phyloP scores from a whole-genome alignment of 2,888 invertebrate species.

The Eueremaeus valkanovi region DNA sequence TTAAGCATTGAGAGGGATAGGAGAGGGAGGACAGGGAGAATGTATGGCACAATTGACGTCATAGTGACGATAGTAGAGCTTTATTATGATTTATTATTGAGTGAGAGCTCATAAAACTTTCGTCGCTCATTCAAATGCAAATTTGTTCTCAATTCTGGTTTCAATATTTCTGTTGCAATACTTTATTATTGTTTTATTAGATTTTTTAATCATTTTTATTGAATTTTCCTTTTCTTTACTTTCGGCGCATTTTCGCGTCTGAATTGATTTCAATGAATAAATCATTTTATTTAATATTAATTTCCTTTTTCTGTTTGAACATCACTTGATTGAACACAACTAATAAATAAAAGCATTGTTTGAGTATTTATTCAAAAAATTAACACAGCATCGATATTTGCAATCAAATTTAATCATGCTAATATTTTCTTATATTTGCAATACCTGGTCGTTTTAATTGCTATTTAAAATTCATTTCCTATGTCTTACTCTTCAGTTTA shows the following conservation, averaged over 20 bases:
- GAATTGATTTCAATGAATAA: neutral
- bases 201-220: no score
- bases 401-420: no score
- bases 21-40: neutral
- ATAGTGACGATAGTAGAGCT: constrained; percentile 7
- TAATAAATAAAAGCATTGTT: no score
- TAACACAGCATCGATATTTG: neutral
- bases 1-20: neutral
- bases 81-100: constrained; percentile 28
- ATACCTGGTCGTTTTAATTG: no score
- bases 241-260: no score
- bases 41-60: constrained; percentile 25
- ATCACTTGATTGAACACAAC: no score
- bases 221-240: no score
- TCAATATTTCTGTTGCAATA: no score
- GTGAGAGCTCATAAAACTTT: constrained; percentile 8
- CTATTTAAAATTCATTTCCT: no score
- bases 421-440: no score
- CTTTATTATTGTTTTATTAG: no score
- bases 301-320: neutral
- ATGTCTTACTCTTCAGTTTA: no score
- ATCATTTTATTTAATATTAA: neutral
- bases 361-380: neutral
- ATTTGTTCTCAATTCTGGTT: neutral
- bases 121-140: neutral